Evolutionary conservation across 1,140 invertebrate species (phyloP), one percentile per base, ranked within the genome.

Genomic region (Lordiphosa stackelbergi): DNA sequence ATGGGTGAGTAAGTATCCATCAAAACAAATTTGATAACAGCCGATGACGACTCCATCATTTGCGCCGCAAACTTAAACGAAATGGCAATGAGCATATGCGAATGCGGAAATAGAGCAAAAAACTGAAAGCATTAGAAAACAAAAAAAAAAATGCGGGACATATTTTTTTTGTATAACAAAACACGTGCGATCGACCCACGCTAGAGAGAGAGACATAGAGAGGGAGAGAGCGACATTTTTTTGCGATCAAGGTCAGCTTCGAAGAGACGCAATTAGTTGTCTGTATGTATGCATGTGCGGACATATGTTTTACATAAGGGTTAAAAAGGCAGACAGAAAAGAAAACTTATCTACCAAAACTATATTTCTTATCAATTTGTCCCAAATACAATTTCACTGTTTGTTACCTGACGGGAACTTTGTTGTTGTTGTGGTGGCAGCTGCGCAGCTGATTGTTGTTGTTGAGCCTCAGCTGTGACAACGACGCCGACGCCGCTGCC

Each of bases 291-390:
- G n/a, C 58, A 38, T 49, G n/a, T n/a, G n/a, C n/a, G n/a, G n/a
- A 55, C 31, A 43, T 55, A 28, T 34, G 46, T 13, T 42, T 31
- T 3, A 19, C 4, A 19, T 9, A 12, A 24, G 35, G 4, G 12
- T 10, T 11, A 16, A 12, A 1, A 35, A 64, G 31, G 8, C 13
- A 9, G 34, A 22, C 34, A 12, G 19, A 56, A 45, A 56, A 53
- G 34, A 45, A 52, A 48, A 66, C 11, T 41, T 55, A 56, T 41
- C 24, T 47, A 42, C n/a, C 43, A 36, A 36, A 35, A 37, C 28
- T 24, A 35, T 22, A 42, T 34, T 40, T 31, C 22, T 66, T 66
- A 66, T 66, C 64, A 68, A 48, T 28, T 40, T 53, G 54, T 41
- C 64, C 47, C 34, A 68, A 43, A 53, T 59, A 47, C 37, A 11